Percentiles rank a stretch among this genome's conserved stretches.
Conservation (phyloP, 2,888 invertebrate genomes). For the Sthenelais limicola region DNA sequence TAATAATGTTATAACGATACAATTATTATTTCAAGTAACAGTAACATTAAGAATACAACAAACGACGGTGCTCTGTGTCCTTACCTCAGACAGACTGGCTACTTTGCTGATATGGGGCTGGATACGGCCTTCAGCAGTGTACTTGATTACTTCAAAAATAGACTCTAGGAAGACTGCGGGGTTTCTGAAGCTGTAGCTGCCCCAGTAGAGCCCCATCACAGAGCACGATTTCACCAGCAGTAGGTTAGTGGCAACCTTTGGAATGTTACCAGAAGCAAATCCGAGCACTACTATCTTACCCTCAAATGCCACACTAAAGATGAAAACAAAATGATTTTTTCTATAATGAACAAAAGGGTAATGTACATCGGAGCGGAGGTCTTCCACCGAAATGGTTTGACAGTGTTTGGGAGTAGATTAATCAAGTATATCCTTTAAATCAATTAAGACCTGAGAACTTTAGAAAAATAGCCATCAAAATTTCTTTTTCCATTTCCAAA, state of each 20-base stretch:
- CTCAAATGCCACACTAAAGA: conserved; percentile 75
- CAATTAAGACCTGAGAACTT: no score
- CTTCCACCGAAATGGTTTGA: no score
- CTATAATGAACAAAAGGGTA: no score
- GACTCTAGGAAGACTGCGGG: conserved; percentile 75
- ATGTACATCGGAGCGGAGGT: no score
- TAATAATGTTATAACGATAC: background rate
- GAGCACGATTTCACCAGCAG: conserved; percentile 73
- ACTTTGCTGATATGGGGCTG: conserved; percentile 76
- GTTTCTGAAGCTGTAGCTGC: conserved; percentile 73
- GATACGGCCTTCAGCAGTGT: conserved; percentile 78
- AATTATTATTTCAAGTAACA: background rate
- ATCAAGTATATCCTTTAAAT: no score
- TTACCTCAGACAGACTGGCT: conserved; percentile 75
- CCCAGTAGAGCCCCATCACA: conserved; percentile 74
- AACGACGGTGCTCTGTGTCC: no score
- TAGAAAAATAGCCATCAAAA: no score
- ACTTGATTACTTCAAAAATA: conserved; percentile 77
- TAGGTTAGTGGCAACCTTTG: conserved; percentile 72
- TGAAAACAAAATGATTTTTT: no score
- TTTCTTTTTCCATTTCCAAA: no score
- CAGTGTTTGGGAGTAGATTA: no score
- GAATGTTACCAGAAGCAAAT: conserved; percentile 75
- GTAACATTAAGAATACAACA: background rate
- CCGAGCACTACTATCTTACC: conserved; percentile 75